A percentile compares a stretch with the other conserved stretches of the same genome.
Evolutionary conservation across 2,888 invertebrate species (phyloP).

Genomic region (Spilosoma lubricipeda): DNA sequence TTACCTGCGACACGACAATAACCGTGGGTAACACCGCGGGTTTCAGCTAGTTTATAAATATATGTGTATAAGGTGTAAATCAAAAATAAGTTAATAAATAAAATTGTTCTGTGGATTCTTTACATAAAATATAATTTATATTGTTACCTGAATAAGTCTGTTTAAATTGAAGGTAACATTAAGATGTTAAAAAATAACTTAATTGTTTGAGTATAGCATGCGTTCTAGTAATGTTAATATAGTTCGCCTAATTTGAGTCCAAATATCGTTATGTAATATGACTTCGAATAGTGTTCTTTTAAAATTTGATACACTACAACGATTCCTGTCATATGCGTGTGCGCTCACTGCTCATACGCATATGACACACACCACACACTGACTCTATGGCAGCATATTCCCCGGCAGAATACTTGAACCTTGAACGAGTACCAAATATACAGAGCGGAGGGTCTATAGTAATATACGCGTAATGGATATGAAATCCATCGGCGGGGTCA

Average conservation of each 20-base stretch:
- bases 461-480: conserved; percentile 1
- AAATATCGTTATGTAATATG: neutral
- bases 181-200: too few relatives aligned
- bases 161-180: too few relatives aligned
- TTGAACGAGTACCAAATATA: neutral
- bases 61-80: too few relatives aligned
- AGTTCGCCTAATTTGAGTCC: neutral
- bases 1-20: too few relatives aligned
- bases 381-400: neutral
- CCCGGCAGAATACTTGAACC: neutral
- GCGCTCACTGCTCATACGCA: too few relatives aligned
- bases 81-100: neutral
- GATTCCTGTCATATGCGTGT: neutral
- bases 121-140: too few relatives aligned
- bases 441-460: neutral
- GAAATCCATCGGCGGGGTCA: neutral
- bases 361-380: neutral
- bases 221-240: too few relatives aligned
- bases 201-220: too few relatives aligned
- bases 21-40: too few relatives aligned
- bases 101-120: neutral
- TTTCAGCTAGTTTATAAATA: too few relatives aligned
- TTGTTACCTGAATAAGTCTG: too few relatives aligned
- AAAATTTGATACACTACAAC: neutral
- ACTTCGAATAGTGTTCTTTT: neutral